phyloP scores from a whole-genome alignment of 1,140 invertebrate species.

The Cecropterus lyciades region DNA sequence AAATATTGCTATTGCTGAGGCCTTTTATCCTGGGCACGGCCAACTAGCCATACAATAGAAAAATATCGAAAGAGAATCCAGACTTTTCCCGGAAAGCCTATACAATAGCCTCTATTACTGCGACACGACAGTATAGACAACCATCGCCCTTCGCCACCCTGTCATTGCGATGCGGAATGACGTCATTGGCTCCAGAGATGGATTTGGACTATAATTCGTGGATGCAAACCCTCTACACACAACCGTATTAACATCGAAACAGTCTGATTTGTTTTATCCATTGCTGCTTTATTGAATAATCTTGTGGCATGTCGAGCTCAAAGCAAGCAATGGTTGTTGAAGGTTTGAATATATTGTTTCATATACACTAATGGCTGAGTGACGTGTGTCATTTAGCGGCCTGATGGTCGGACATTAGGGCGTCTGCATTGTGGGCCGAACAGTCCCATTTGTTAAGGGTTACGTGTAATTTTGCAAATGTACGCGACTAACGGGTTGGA shows the following conservation, averaged over 20 bases:
- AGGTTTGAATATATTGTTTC: constrained; percentile 15
- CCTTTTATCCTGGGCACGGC: no score
- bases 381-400: constrained; percentile 77
- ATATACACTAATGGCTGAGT: constrained; percentile 62
- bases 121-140: constrained; percentile 63
- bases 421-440: constrained; percentile 70
- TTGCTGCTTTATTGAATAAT: constrained; percentile 32
- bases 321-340: constrained; percentile 47
- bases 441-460: constrained; percentile 71
- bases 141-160: constrained; percentile 69
- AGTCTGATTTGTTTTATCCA: constrained; percentile 31
- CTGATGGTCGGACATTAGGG: constrained; percentile 79
- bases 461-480: constrained; percentile 75
- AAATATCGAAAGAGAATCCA: background rate
- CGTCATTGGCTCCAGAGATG: constrained; percentile 78
- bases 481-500: constrained; percentile 58
- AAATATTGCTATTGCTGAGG: no score
- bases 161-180: constrained; percentile 76
- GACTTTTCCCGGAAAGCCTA: constrained; percentile 20
- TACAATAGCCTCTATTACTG: constrained; percentile 23
- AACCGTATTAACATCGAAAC: background rate
- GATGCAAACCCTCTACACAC: constrained; percentile 53
- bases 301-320: background rate
- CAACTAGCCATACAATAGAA: no score
- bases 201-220: constrained; percentile 77